Percentiles rank a stretch among this genome's conserved stretches.
These are phyloP conservation scores for Nothoprocta pentlandii DNA, from an alignment of 2,113 vertebrate genomes.

Conservation along the genomic window DNA sequence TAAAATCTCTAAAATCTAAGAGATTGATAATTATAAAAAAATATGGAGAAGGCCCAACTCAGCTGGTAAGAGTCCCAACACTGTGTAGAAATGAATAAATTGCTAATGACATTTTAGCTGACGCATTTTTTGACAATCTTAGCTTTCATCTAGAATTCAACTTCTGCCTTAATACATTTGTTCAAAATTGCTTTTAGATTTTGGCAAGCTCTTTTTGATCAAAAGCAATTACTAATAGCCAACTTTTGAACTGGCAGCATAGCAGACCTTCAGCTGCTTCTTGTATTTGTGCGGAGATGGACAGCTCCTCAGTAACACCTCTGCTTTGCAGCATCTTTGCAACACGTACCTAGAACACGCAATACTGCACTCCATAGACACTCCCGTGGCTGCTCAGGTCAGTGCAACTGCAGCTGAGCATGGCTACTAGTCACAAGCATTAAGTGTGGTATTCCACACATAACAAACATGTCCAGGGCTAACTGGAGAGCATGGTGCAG, in stretches of 20 bases:
- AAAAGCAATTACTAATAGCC: background rate
- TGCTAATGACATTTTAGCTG: constrained; percentile 24
- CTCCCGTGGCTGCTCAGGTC: background rate
- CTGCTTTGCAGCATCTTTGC: background rate
- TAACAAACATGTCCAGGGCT: background rate
- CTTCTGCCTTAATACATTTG: background rate
- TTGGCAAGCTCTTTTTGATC: constrained; percentile 10
- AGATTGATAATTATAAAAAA: background rate
- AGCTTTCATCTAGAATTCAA: background rate
- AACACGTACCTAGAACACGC: background rate
- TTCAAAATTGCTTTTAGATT: background rate
- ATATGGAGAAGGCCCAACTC: background rate
- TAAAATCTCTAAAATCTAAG: background rate
- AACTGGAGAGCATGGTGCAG: fast-evolving
- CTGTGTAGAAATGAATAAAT: constrained; percentile 1
- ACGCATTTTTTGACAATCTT: background rate
- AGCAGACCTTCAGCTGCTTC: background rate
- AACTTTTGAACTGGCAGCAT: background rate
- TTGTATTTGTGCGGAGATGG: background rate
- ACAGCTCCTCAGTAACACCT: background rate
- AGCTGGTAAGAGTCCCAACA: background rate
- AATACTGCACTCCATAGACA: too few species aligned
- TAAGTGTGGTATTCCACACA: background rate
- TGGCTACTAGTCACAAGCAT: background rate
- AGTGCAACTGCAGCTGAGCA: background rate